Evolutionary conservation across 2,888 invertebrate genomes (phyloP).

Genomic region (Griposia aprilina): DNA sequence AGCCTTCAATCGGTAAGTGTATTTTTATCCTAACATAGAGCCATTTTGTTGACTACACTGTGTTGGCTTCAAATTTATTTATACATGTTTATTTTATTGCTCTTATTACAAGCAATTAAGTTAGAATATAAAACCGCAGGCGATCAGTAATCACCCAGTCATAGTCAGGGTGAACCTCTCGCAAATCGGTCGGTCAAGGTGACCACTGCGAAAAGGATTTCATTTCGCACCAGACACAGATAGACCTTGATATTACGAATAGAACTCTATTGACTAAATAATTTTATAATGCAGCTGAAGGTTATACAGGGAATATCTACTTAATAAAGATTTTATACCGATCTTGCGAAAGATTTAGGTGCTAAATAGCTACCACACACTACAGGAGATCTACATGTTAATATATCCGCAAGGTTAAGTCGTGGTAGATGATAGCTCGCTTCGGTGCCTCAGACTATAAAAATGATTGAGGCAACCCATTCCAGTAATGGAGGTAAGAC

Average conservation of each 20-base stretch:
- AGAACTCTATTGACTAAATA: neutral
- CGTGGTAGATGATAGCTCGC: neutral
- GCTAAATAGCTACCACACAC: neutral
- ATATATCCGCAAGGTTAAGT: neutral
- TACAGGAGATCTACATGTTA: neutral
- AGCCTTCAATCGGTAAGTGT: too few species aligned
- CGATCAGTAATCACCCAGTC: neutral
- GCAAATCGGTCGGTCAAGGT: conserved; percentile 35
- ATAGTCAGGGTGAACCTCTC: conserved; percentile 16
- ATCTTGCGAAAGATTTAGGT: neutral
- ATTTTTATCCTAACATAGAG: neutral
- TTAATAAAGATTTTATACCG: neutral
- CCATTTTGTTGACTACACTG: neutral
- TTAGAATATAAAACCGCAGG: conserved; percentile 18
- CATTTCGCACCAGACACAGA: conserved; percentile 13
- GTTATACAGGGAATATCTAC: neutral
- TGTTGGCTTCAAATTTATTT: neutral
- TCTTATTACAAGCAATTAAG: neutral
- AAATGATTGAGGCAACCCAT: neutral
- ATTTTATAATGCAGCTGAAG: neutral
- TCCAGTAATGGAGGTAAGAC: neutral
- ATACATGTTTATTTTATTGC: conserved; percentile 1
- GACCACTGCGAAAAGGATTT: conserved; percentile 2
- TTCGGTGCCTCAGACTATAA: neutral
- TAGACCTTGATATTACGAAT: conserved; percentile 13